Percentiles rank a stretch among this genome's conserved stretches.
Evolutionary conservation across 2,113 vertebrate species (phyloP).

Genomic region (Hucho hucho): DNA sequence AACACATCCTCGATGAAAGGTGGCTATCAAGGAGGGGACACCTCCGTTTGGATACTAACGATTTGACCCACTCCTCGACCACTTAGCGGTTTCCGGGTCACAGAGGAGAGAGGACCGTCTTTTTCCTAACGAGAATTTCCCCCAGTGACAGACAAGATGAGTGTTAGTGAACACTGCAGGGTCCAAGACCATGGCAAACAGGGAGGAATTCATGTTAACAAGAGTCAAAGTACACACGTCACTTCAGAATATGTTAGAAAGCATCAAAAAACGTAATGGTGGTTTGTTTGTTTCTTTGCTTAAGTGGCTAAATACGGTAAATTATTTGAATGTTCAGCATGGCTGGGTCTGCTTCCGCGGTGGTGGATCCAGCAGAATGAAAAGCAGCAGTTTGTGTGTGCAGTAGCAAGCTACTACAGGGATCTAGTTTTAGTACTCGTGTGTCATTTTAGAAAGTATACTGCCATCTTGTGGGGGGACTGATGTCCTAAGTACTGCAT

Average conservation of each 20-base stretch:
- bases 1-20: no score
- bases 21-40: no score
- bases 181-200: neutral
- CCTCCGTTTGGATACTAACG: no score
- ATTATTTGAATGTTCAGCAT: neutral
- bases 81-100: slow-evolving; percentile 30
- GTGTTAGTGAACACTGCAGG: neutral
- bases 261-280: neutral
- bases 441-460: slow-evolving; percentile 22
- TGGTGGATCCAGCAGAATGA: slow-evolving; percentile 7
- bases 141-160: neutral
- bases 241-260: neutral
- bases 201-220: neutral
- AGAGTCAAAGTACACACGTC: neutral
- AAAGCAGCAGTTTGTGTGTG: slow-evolving; percentile 8
- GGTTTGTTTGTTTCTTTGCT: neutral
- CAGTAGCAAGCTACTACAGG: neutral
- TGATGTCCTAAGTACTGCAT: slow-evolving; percentile 14
- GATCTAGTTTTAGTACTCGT: neutral
- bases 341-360: neutral
- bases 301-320: neutral
- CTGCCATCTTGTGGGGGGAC: slow-evolving; percentile 67
- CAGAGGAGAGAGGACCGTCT: neutral
- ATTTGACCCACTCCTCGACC: no score
- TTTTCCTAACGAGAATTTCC: no score